These are phyloP conservation scores for Cancer borealis DNA, from an alignment of 2,888 invertebrate species.

Conservation along the genomic window DNA sequence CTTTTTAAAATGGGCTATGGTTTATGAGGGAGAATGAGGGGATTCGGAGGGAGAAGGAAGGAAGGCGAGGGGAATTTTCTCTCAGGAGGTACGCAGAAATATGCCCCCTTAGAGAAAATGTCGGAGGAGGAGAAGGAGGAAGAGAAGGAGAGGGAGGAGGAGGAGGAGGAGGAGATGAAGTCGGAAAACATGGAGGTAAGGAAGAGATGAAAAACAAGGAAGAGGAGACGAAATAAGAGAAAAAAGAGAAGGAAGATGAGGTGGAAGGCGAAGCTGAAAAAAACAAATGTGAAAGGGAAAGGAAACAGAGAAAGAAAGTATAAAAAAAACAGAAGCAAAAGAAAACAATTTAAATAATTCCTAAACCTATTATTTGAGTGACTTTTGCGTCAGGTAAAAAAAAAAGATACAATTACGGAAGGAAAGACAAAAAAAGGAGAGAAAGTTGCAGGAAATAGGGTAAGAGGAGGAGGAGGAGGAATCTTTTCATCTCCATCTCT, in stretches of 20 bases:
- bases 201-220: not conserved
- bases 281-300: not conserved
- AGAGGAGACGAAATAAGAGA: not conserved
- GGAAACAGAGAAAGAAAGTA: not conserved
- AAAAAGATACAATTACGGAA: no score
- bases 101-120: not conserved
- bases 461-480: not conserved
- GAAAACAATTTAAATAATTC: no score
- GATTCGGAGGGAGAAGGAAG: not conserved
- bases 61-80: not conserved
- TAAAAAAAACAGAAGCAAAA: no score
- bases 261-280: not conserved
- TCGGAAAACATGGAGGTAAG: not conserved
- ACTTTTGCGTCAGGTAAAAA: no score
- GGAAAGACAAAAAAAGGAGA: not conserved
- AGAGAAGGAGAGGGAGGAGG: not conserved
- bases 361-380: no score
- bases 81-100: not conserved
- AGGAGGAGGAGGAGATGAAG: not conserved
- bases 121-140: not conserved
- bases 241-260: not conserved
- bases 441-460: not conserved
- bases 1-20: constrained; percentile 26
- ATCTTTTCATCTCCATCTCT: not conserved
- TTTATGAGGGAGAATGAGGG: constrained; percentile 9